phyloP scores from a whole-genome alignment of 2,888 invertebrate genomes.

The Dolomedes plantarius region DNA sequence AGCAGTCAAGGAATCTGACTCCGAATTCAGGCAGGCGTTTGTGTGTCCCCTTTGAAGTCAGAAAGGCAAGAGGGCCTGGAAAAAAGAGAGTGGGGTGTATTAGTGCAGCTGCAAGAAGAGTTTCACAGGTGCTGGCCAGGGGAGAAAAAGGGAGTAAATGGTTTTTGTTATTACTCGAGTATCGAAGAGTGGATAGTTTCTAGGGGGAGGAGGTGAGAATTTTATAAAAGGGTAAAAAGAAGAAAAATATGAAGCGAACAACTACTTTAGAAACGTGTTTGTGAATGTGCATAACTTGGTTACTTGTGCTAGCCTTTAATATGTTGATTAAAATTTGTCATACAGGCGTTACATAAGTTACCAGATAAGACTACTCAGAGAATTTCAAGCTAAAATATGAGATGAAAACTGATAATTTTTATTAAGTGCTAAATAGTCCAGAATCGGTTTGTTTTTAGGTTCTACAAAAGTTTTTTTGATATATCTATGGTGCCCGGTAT shows the following conservation, averaged over 20 bases:
- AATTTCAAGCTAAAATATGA: too few species aligned
- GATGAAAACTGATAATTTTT: too few species aligned
- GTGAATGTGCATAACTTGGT: too few species aligned
- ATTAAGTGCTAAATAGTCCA: too few species aligned
- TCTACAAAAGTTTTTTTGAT: too few species aligned
- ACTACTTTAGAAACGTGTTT: not conserved
- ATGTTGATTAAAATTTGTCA: too few species aligned
- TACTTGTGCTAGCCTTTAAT: too few species aligned
- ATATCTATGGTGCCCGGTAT: too few species aligned
- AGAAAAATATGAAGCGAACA: not conserved
- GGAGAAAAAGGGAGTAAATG: slow-evolving; percentile 6
- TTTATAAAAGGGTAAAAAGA: not conserved
- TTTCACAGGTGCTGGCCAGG: slow-evolving; percentile 40
- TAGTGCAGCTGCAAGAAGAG: slow-evolving; percentile 37
- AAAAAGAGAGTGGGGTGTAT: slow-evolving; percentile 11
- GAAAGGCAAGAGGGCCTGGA: slow-evolving; percentile 1
- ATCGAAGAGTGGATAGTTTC: not conserved
- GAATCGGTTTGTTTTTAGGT: too few species aligned
- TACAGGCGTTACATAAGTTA: too few species aligned
- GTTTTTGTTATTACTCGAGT: not conserved
- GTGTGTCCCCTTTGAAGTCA: slow-evolving; percentile 2
- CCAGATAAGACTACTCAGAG: too few species aligned
- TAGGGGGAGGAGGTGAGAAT: not conserved
- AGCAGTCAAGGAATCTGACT: slow-evolving; percentile 42
- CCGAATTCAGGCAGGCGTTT: not conserved